phyloP scores from a whole-genome alignment of 2,113 vertebrate species.

The Chiloscyllium plagiosum region DNA sequence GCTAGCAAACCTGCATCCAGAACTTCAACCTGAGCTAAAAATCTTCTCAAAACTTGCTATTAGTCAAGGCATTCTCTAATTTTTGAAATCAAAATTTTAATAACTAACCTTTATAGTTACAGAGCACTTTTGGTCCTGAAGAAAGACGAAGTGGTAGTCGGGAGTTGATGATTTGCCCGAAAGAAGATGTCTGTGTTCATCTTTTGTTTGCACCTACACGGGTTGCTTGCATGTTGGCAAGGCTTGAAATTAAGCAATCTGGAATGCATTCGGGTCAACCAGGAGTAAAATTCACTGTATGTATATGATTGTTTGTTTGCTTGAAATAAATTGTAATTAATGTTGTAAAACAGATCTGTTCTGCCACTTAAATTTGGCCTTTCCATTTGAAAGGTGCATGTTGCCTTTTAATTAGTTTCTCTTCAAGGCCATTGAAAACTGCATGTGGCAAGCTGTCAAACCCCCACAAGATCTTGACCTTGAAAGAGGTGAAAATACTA shows the following conservation, averaged over 20 bases:
- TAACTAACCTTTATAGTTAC: slow-evolving; percentile 61
- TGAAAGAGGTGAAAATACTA: not conserved
- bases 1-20: no score
- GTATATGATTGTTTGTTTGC: slow-evolving; percentile 40
- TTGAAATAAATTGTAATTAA: not conserved
- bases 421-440: not conserved
- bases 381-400: not conserved
- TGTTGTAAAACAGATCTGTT: not conserved
- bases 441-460: not conserved
- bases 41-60: not conserved
- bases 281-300: slow-evolving; percentile 89
- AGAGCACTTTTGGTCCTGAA: slow-evolving; percentile 80
- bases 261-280: slow-evolving; percentile 67
- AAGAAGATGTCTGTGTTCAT: slow-evolving; percentile 73
- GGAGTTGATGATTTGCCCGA: slow-evolving; percentile 79
- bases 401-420: not conserved
- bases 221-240: slow-evolving; percentile 86
- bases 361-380: not conserved
- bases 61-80: not conserved
- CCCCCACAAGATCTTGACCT: not conserved
- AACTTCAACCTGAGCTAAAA: no score
- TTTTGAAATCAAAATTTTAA: not conserved
- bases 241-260: slow-evolving; percentile 91
- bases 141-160: slow-evolving; percentile 71
- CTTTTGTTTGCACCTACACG: slow-evolving; percentile 82